Evolutionary conservation across 2,797 vertebrate species (phyloP).

Genomic region (Halcyon chelicuti): DNA sequence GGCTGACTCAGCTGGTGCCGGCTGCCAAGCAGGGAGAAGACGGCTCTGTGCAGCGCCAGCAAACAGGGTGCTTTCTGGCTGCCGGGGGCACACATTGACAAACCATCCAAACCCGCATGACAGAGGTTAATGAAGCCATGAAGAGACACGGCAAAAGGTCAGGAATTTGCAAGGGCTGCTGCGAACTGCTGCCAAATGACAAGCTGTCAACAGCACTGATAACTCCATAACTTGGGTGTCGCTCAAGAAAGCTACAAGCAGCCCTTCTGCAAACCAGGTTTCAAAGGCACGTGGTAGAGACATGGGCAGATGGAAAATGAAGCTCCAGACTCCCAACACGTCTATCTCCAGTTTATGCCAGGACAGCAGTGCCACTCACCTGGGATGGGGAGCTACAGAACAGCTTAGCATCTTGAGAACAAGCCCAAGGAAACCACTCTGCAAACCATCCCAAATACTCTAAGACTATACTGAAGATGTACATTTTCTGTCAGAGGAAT

Average conservation of each 20-base stretch:
- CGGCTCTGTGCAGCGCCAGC: neutral
- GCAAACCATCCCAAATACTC: neutral
- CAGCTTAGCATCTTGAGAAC: neutral
- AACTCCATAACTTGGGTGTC: neutral
- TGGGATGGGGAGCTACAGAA: neutral
- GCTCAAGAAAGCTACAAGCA: neutral
- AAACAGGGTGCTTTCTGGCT: neutral
- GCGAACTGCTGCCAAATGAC: conserved; percentile 4
- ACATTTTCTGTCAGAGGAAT: neutral
- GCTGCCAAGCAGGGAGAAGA: neutral
- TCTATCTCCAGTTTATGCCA: neutral
- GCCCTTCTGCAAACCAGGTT: neutral
- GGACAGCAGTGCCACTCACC: neutral
- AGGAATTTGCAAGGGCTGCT: neutral
- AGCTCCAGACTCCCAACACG: neutral
- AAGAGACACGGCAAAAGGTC: neutral
- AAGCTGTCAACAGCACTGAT: neutral
- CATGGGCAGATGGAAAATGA: neutral
- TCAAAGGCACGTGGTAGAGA: neutral
- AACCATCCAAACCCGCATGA: conserved; percentile 15
- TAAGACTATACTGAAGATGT: neutral
- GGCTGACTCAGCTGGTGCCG: neutral
- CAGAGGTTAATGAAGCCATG: conserved; percentile 56
- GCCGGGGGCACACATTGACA: neutral
- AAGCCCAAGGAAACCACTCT: neutral